These are phyloP conservation scores for Hylaea fasciaria DNA, from an alignment of 2,888 invertebrate genomes.

Conservation along the genomic window DNA sequence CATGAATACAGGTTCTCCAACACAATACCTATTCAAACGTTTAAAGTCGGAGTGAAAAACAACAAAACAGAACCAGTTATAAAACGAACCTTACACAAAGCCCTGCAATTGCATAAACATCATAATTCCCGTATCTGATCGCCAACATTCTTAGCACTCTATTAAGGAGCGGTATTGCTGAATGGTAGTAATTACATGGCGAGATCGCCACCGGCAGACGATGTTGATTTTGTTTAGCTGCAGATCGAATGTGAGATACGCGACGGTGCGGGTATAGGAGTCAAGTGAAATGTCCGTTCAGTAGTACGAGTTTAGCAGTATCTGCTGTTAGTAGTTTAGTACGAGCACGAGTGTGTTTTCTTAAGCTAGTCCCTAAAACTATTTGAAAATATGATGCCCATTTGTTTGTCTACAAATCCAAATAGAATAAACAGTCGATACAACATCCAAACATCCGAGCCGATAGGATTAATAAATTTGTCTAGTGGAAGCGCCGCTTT, in stretches of 20 bases:
- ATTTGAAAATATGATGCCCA: neutral
- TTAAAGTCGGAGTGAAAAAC: slow-evolving; percentile 3
- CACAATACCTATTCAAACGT: too few relatives aligned
- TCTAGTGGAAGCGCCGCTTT: slow-evolving; percentile 80
- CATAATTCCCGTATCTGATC: slow-evolving; percentile 40
- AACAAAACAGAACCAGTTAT: slow-evolving; percentile 16
- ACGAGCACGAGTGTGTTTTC: too few relatives aligned
- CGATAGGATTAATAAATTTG: slow-evolving; percentile 83
- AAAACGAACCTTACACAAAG: slow-evolving; percentile 3
- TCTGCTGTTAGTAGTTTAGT: too few relatives aligned
- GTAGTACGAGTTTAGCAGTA: too few relatives aligned
- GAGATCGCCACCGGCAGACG: slow-evolving; percentile 69
- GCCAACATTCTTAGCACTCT: slow-evolving; percentile 72
- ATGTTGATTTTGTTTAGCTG: slow-evolving; percentile 58
- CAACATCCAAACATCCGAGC: slow-evolving; percentile 61
- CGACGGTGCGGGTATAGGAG: slow-evolving; percentile 51
- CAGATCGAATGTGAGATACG: slow-evolving; percentile 68
- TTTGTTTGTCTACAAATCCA: slow-evolving; percentile 14
- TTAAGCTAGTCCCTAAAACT: too few relatives aligned
- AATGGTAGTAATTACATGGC: slow-evolving; percentile 73
- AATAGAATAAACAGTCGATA: slow-evolving; percentile 49
- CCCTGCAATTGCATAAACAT: slow-evolving; percentile 33
- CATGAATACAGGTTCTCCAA: too few relatives aligned
- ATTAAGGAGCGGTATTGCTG: slow-evolving; percentile 72
- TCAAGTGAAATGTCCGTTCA: neutral